phyloP scores from a whole-genome alignment of 1,140 invertebrate species.

The Pogonus chalceus region DNA sequence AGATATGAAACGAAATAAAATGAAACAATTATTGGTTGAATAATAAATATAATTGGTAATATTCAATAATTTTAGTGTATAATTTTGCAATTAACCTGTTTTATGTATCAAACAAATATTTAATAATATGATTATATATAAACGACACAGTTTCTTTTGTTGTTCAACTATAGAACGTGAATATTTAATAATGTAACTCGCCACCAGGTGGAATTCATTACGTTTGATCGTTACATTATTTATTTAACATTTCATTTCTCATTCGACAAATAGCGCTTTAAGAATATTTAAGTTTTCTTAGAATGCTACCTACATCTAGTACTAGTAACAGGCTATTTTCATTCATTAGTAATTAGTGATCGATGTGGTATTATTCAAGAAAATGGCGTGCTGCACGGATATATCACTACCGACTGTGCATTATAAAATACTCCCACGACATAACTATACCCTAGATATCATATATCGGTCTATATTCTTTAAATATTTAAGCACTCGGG shows the following conservation, averaged over 20 bases:
- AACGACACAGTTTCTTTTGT: neutral
- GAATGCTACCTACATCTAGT: neutral
- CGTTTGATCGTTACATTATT: neutral
- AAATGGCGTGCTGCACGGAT: neutral
- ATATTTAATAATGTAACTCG: neutral
- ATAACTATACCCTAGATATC: too few relatives aligned
- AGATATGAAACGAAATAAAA: neutral
- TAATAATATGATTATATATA: slow-evolving; percentile 4
- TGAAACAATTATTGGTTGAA: neutral
- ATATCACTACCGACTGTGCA: neutral
- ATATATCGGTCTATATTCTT: too few relatives aligned
- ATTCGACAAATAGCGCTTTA: neutral
- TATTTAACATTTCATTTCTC: neutral
- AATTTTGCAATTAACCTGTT: slow-evolving; percentile 3
- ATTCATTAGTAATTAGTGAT: slow-evolving; percentile 4
- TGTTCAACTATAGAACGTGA: neutral
- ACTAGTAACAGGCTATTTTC: neutral
- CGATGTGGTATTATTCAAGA: neutral
- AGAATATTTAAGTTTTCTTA: slow-evolving; percentile 5
- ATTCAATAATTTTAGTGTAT: neutral
- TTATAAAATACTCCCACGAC: neutral
- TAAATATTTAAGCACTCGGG: too few relatives aligned
- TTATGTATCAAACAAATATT: neutral
- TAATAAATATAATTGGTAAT: neutral
- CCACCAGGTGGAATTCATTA: neutral